Conservation (phyloP, 2,113 vertebrate genomes). For the Megaceryle torquata region DNA sequence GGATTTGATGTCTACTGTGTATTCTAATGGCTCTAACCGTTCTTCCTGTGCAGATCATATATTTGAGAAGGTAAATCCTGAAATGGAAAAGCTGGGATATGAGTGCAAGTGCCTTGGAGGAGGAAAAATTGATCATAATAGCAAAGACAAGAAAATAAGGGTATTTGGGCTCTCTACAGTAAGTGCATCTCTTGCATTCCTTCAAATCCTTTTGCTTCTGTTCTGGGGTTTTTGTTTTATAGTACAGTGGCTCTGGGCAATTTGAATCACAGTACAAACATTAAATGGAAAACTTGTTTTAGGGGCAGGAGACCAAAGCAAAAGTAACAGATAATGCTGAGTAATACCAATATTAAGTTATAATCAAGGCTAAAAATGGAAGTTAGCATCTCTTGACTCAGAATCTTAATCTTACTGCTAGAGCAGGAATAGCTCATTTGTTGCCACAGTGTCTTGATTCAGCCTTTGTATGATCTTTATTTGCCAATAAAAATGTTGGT, state of each 20-base stretch:
- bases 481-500: neutral
- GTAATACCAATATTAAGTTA: neutral
- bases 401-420: neutral
- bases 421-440: neutral
- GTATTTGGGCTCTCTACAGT: conserved; percentile 90
- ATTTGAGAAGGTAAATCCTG: conserved; percentile 85
- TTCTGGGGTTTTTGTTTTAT: neutral
- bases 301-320: neutral
- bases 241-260: neutral
- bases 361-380: neutral
- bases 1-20: fast-evolving
- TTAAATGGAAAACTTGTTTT: neutral
- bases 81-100: conserved; percentile 82
- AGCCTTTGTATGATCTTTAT: neutral
- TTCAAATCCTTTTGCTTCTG: neutral
- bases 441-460: neutral
- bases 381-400: neutral
- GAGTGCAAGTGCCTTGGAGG: conserved; percentile 87
- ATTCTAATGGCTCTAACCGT: neutral
- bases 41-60: conserved; percentile 80
- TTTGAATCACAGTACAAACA: neutral
- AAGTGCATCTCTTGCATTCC: conserved; percentile 29
- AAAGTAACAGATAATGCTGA: neutral
- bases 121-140: conserved; percentile 89
- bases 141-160: conserved; percentile 81